These are phyloP conservation scores for Anser cygnoides DNA, from an alignment of 2,113 vertebrate species.

Conservation along the genomic window DNA sequence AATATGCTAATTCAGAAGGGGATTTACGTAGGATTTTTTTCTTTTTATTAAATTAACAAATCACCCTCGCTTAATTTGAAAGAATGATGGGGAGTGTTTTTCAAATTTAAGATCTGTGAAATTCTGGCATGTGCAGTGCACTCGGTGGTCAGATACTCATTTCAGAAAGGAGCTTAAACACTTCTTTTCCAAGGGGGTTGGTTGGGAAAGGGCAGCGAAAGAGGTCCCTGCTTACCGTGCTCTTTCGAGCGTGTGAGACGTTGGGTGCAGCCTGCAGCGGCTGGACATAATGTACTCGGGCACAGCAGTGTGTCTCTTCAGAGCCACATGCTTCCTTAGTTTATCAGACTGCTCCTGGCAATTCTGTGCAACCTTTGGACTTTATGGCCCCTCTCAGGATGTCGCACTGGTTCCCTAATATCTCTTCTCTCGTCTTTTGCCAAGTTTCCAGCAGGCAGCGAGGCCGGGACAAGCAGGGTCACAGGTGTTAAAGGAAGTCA, in stretches of 20 bases:
- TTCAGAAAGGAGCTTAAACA: neutral
- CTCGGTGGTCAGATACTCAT: neutral
- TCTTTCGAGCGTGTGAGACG: neutral
- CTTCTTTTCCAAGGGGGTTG: neutral
- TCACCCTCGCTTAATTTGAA: neutral
- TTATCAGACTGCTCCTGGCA: constrained; percentile 63
- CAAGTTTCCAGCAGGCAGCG: constrained; percentile 61
- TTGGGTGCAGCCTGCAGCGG: neutral
- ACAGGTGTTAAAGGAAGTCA: constrained; percentile 57
- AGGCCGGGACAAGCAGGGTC: constrained; percentile 20
- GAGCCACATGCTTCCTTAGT: constrained; percentile 34
- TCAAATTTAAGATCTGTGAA: constrained; percentile 12
- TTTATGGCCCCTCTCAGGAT: constrained; percentile 60
- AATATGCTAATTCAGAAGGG: constrained; percentile 33
- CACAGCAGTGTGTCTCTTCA: constrained; percentile 28
- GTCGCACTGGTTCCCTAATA: constrained; percentile 51
- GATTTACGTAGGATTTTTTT: neutral
- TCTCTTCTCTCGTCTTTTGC: constrained; percentile 54
- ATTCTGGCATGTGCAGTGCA: neutral
- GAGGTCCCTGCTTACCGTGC: neutral
- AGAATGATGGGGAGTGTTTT: neutral
- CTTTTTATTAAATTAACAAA: constrained; percentile 36
- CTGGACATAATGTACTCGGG: neutral
- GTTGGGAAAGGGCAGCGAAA: neutral
- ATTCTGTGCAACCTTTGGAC: constrained; percentile 66